Percentiles rank a stretch among this genome's conserved stretches.
Evolutionary conservation across 2,113 vertebrate species (phyloP).

Genomic region (human): GRCh38 chr11:35783501-35784000

Average conservation of each 20-base stretch:
- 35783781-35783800: constrained; percentile 20
- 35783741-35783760: constrained; percentile 65
- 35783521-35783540: constrained; percentile 78
- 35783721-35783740: constrained; percentile 71
- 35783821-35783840: constrained; percentile 47
- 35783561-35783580: constrained; percentile 68
- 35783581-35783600: constrained; percentile 79
- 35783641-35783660: constrained; percentile 15
- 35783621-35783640: constrained; percentile 64
- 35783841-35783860: background rate
- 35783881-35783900: background rate
- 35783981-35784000: background rate
- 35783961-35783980: constrained; percentile 37
- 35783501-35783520: constrained; percentile 71
- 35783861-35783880: background rate
- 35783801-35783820: constrained; percentile 52
- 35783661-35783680: constrained; percentile 68
- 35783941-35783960: background rate
- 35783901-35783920: background rate
- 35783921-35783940: background rate
- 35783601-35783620: constrained; percentile 68
- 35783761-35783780: constrained; percentile 68
- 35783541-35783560: constrained; percentile 77
- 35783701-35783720: constrained; percentile 60
- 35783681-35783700: constrained; percentile 24